Evolutionary conservation across 2,888 invertebrate genomes (phyloP).

Genomic region (Eristalis tenax): DNA sequence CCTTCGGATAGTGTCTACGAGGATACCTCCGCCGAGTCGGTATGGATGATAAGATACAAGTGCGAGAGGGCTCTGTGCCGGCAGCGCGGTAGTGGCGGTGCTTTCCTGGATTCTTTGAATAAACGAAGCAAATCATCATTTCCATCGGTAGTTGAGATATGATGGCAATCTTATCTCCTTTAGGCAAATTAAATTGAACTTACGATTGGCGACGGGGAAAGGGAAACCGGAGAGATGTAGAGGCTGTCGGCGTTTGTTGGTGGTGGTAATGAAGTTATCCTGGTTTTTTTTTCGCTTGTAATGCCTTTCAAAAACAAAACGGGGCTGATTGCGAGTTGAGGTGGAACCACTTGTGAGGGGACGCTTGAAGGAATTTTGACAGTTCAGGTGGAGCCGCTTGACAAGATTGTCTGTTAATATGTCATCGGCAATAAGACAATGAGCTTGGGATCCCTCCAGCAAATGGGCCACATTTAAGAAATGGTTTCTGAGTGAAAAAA

Average conservation of each 20-base stretch:
- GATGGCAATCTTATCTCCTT: conserved; percentile 62
- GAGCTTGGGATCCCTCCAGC: background rate
- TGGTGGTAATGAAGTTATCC: conserved; percentile 48
- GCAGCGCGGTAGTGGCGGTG: background rate
- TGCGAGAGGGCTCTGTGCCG: background rate
- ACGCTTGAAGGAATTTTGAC: background rate
- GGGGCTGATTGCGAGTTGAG: too few relatives aligned
- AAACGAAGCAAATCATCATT: conserved; percentile 59
- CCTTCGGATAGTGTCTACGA: background rate
- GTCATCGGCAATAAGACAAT: background rate
- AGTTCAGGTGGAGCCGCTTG: background rate
- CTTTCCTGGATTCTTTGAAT: conserved; percentile 51
- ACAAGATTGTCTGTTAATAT: background rate
- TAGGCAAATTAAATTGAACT: conserved; percentile 66
- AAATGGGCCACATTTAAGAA: too few relatives aligned
- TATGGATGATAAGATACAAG: conserved; percentile 32
- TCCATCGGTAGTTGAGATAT: conserved; percentile 38
- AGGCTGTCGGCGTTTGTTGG: conserved; percentile 30
- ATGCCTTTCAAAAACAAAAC: background rate
- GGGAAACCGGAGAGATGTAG: background rate
- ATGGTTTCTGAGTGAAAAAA: background rate
- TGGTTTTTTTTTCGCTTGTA: conserved; percentile 1
- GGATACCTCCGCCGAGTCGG: conserved; percentile 9
- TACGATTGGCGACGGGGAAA: conserved; percentile 31
- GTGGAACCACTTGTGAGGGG: too few relatives aligned